phyloP scores from a whole-genome alignment of 2,888 invertebrate species.

The Pheosia gnoma region DNA sequence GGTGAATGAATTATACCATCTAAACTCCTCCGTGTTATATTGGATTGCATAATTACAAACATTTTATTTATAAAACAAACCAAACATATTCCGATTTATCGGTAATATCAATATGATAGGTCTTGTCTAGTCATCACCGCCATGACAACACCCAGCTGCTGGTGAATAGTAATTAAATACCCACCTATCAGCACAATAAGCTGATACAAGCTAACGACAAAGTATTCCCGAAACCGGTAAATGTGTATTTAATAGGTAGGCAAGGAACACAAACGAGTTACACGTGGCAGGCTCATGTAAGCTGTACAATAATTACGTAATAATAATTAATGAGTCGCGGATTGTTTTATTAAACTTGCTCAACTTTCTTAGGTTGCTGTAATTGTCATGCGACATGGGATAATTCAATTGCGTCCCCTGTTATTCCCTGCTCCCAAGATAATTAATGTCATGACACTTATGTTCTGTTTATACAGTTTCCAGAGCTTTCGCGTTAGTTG shows the following conservation, averaged over 20 bases:
- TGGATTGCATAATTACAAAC: no score
- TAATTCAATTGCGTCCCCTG: constrained; percentile 36
- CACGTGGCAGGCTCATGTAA: neutral
- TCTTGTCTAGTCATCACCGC: no score
- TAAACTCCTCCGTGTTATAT: no score
- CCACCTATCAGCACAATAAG: no score
- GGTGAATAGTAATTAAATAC: no score
- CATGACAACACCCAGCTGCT: no score
- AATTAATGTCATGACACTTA: constrained; percentile 22
- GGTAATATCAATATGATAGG: no score
- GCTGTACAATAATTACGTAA: constrained; percentile 1
- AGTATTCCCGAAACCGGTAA: no score
- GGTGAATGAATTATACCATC: no score
- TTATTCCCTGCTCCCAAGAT: constrained; percentile 26
- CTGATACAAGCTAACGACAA: no score
- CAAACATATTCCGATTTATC: no score
- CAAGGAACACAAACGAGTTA: neutral
- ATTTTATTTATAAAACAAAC: no score
- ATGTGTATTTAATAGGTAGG: neutral
- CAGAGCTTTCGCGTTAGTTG: constrained; percentile 7
- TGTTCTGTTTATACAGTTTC: constrained; percentile 20
- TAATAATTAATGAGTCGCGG: constrained; percentile 17
- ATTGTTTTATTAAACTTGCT: constrained; percentile 24
- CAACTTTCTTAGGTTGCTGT: constrained; percentile 18
- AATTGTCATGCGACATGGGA: constrained; percentile 33